phyloP scores from a whole-genome alignment of 2,113 vertebrate species.

The Hemichromis elongatus region DNA sequence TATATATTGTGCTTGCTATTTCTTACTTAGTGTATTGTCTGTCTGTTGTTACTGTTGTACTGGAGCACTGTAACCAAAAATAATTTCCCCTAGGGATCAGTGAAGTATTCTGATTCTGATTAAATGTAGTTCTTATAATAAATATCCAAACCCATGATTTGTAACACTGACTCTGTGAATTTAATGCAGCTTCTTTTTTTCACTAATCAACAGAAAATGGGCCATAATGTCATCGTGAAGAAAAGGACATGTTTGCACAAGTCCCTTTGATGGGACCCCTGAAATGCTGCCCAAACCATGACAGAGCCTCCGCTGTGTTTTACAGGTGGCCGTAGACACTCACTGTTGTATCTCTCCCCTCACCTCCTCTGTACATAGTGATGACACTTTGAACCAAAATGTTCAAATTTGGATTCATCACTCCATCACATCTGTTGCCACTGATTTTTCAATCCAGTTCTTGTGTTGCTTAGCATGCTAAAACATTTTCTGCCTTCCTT shows the following conservation, averaged over 20 bases:
- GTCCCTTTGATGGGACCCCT: fast-evolving
- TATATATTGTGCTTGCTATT: too few species aligned
- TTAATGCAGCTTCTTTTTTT: neutral
- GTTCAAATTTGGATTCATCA: neutral
- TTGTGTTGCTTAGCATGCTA: neutral
- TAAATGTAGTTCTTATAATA: neutral
- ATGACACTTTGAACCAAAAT: neutral
- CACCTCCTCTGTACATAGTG: neutral
- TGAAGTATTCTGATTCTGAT: neutral
- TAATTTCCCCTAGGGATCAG: too few species aligned
- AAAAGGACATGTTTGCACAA: neutral
- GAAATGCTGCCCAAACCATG: neutral
- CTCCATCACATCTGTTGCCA: neutral
- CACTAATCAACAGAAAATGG: neutral
- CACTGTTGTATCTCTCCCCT: neutral
- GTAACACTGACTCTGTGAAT: neutral
- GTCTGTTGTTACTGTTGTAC: too few species aligned
- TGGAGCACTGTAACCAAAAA: too few species aligned
- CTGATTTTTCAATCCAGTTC: neutral
- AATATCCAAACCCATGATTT: neutral
- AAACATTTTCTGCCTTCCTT: neutral
- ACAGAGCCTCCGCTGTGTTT: neutral
- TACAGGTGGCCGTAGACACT: neutral
- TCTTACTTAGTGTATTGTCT: too few species aligned
- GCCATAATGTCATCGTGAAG: neutral